Percentiles rank a stretch among this genome's conserved stretches.
Conservation (phyloP, 2,888 invertebrate genomes). For the Panopea generosa region DNA sequence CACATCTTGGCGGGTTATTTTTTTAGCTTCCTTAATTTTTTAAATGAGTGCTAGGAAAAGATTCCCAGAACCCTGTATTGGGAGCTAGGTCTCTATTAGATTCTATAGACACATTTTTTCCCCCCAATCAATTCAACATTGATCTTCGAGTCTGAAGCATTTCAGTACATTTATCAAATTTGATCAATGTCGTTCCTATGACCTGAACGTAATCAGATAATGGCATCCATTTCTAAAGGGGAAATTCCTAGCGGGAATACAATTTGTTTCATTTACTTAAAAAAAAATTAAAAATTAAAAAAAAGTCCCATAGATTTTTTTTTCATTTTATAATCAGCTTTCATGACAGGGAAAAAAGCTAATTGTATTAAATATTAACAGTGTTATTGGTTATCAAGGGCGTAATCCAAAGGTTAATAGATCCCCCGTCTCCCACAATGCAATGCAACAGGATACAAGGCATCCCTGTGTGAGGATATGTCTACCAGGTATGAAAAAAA, state of each 20-base stretch:
- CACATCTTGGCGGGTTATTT: constrained; percentile 31
- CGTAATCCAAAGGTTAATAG: too few species aligned
- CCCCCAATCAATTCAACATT: constrained; percentile 39
- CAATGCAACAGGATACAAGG: too few species aligned
- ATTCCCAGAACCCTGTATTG: constrained; percentile 62
- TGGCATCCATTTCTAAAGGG: constrained; percentile 20
- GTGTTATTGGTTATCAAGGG: too few species aligned
- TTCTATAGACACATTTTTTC: constrained; percentile 53
- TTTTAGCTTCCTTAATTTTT: constrained; percentile 14
- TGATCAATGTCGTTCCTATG: constrained; percentile 33
- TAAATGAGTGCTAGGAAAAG: constrained; percentile 56
- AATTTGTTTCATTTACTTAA: constrained; percentile 18
- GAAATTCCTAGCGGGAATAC: constrained; percentile 2
- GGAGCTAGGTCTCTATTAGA: constrained; percentile 48
- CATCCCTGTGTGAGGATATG: too few species aligned
- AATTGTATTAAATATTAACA: too few species aligned
- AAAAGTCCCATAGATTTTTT: too few species aligned
- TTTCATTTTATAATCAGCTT: too few species aligned
- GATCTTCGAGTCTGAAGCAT: constrained; percentile 59
- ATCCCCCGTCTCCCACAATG: too few species aligned
- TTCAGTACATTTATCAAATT: constrained; percentile 50
- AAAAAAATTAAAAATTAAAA: neutral
- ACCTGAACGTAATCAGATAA: constrained; percentile 35
- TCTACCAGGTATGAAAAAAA: too few species aligned
- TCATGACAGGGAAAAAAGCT: too few species aligned